Evolutionary conservation across 2,888 invertebrate genomes (phyloP).

Genomic region (Cyaniris semiargus): DNA sequence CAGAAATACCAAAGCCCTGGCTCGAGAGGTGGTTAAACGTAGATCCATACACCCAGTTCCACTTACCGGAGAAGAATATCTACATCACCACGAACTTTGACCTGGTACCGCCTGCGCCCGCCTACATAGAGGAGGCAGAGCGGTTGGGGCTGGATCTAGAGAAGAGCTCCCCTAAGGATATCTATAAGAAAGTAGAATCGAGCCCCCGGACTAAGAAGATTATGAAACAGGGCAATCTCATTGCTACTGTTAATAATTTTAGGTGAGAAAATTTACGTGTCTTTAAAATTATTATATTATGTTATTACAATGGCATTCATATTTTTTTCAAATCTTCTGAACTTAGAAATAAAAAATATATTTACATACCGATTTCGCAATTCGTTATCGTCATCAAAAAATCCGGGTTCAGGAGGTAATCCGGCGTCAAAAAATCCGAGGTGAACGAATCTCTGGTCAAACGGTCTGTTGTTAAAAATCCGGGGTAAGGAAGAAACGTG

Average conservation of each 20-base stretch:
- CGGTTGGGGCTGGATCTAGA: constrained; percentile 56
- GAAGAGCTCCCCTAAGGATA: constrained; percentile 57
- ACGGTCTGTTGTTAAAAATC: too few species aligned
- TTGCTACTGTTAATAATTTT: constrained; percentile 68
- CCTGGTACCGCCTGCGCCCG: constrained; percentile 70
- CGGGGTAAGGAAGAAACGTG: too few species aligned
- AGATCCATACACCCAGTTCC: constrained; percentile 79
- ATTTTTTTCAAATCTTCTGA: too few species aligned
- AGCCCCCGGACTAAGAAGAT: constrained; percentile 44
- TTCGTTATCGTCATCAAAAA: too few species aligned
- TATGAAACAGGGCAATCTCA: constrained; percentile 58
- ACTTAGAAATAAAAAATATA: too few species aligned
- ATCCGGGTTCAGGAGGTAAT: too few species aligned
- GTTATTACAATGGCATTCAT: too few species aligned
- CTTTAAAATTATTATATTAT: too few species aligned
- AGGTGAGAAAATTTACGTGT: constrained; percentile 50
- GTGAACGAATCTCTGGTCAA: too few species aligned
- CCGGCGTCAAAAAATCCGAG: too few species aligned
- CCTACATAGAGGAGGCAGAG: constrained; percentile 55
- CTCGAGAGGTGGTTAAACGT: constrained; percentile 82
- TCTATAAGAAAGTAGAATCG: constrained; percentile 54
- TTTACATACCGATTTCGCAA: too few species aligned
- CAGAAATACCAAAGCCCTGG: constrained; percentile 84
- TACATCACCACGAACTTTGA: constrained; percentile 87
- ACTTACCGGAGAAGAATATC: constrained; percentile 85